phyloP scores from a whole-genome alignment of 2,888 invertebrate genomes.

The Drosophila quinaria region DNA sequence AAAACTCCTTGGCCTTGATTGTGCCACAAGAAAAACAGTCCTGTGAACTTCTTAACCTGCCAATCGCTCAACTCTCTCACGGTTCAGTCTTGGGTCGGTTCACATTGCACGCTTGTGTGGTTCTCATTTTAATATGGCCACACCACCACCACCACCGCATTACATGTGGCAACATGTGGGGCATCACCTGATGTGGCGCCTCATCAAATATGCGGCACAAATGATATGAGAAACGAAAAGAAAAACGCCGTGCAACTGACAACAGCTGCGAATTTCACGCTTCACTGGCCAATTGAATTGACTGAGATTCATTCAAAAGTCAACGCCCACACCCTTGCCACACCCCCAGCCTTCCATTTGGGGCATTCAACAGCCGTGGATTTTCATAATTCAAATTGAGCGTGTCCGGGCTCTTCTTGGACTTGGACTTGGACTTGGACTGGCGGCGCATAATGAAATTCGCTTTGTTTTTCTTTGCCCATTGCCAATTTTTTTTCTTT shows the following conservation, averaged over 20 bases:
- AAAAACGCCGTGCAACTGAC: slow-evolving; percentile 62
- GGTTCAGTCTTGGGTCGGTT: slow-evolving; percentile 8
- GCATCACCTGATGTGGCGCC: slow-evolving; percentile 68
- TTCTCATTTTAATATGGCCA: slow-evolving; percentile 58
- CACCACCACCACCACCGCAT: slow-evolving; percentile 29
- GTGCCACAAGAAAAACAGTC: slow-evolving; percentile 19
- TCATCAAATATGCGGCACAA: slow-evolving; percentile 61
- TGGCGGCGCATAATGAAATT: slow-evolving; percentile 69
- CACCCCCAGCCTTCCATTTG: slow-evolving; percentile 8
- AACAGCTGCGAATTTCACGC: slow-evolving; percentile 76
- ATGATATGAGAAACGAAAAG: slow-evolving; percentile 44
- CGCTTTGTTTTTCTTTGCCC: slow-evolving; percentile 74
- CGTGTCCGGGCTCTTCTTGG: slow-evolving; percentile 54
- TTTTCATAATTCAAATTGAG: slow-evolving; percentile 82
- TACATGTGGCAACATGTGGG: slow-evolving; percentile 39
- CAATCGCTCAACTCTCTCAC: slow-evolving; percentile 41
- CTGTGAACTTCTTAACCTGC: slow-evolving; percentile 55
- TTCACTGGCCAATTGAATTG: slow-evolving; percentile 69
- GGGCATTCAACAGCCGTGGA: slow-evolving; percentile 61
- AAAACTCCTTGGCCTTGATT: slow-evolving; percentile 3
- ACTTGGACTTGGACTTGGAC: slow-evolving; percentile 5
- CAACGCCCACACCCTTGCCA: slow-evolving; percentile 47
- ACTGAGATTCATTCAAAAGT: slow-evolving; percentile 80
- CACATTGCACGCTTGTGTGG: slow-evolving; percentile 54
- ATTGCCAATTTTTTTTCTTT: slow-evolving; percentile 36